Percentiles rank a stretch among this genome's conserved stretches.
These are phyloP conservation scores for Dolichallabes microphthalmus DNA, from an alignment of 2,113 vertebrate species.

Conservation along the genomic window DNA sequence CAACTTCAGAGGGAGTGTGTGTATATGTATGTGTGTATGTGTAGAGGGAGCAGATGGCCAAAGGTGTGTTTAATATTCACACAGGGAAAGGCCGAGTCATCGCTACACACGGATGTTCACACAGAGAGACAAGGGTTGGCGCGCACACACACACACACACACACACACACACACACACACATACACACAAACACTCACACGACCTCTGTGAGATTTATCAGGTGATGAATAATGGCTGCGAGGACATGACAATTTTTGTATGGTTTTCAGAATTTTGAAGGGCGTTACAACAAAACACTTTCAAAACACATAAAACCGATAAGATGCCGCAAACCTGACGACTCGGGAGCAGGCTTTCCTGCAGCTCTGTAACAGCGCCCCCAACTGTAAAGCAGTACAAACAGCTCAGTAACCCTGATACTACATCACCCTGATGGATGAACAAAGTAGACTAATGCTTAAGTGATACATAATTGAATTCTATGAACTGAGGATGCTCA, in stretches of 20 bases:
- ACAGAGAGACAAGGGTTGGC: slow-evolving; percentile 26
- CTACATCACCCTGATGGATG: slow-evolving; percentile 7
- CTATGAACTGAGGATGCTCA: neutral
- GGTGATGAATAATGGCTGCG: neutral
- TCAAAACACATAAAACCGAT: neutral
- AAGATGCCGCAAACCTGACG: neutral
- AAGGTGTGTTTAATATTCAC: slow-evolving; percentile 69
- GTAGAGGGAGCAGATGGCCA: slow-evolving; percentile 61
- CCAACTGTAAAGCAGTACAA: slow-evolving; percentile 47
- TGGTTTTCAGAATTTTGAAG: slow-evolving; percentile 5
- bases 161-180: neutral
- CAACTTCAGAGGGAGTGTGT: slow-evolving; percentile 46
- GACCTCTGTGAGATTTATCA: slow-evolving; percentile 9
- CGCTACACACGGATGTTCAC: slow-evolving; percentile 49
- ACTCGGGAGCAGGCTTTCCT: neutral
- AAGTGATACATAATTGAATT: slow-evolving; percentile 14
- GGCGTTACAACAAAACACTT: neutral
- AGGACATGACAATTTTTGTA: neutral
- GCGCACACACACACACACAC: neutral
- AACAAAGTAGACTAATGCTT: neutral
- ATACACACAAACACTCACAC: neutral
- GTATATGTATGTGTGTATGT: slow-evolving; percentile 34
- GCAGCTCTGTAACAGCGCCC: slow-evolving; percentile 52
- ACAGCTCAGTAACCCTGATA: slow-evolving; percentile 31
- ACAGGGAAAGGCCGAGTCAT: slow-evolving; percentile 54